phyloP scores from a whole-genome alignment of 2,113 vertebrate genomes.

The Isichthys henryi region DNA sequence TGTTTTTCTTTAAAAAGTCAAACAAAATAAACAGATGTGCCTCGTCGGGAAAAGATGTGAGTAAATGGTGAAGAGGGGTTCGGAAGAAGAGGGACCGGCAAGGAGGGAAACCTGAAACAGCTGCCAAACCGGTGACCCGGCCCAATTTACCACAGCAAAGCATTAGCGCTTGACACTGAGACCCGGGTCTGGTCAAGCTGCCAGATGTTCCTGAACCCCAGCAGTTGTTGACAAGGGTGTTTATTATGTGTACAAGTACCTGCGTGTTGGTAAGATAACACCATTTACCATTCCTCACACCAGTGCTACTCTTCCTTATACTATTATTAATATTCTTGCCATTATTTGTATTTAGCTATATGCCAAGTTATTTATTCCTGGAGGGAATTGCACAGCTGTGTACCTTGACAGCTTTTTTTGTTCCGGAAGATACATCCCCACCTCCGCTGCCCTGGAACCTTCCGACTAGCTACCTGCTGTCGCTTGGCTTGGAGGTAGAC shows the following conservation, averaged over 20 bases:
- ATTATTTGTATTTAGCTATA: not conserved
- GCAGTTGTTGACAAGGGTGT: not conserved
- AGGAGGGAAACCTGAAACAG: conserved; percentile 5
- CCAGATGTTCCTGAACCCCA: conserved; percentile 13
- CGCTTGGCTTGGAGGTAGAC: not conserved
- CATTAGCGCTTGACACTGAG: not conserved
- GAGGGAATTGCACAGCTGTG: not conserved
- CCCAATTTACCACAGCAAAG: not conserved
- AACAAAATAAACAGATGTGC: not conserved
- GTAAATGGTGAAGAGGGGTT: not conserved
- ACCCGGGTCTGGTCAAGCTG: not conserved
- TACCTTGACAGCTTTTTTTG: not conserved
- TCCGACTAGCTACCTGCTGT: not conserved
- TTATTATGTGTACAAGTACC: not conserved
- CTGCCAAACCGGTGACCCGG: not conserved
- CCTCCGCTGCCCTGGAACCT: not conserved
- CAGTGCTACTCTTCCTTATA: not conserved
- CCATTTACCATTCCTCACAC: not conserved
- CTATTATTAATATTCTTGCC: not conserved
- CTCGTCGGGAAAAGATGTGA: not conserved
- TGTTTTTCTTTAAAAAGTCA: not conserved
- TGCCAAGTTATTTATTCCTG: not conserved
- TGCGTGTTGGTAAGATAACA: not conserved
- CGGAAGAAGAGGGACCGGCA: not conserved
- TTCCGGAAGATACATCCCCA: not conserved